Conservation (phyloP, 2,888 invertebrate species). For the Yponomeuta cagnagella region DNA sequence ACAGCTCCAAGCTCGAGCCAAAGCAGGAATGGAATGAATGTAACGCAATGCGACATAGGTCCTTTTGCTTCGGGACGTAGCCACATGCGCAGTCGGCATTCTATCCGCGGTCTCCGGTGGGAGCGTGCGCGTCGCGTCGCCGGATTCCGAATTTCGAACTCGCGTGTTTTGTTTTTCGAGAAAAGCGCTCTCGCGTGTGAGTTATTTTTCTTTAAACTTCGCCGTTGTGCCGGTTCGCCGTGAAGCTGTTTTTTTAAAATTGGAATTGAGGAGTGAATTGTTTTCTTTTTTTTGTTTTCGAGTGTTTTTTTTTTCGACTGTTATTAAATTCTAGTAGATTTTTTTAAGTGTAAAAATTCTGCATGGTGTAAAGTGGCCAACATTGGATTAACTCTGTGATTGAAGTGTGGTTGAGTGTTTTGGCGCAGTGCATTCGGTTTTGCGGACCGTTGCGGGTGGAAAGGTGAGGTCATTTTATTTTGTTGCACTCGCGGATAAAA, state of each 20-base stretch:
- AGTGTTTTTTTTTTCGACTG: neutral
- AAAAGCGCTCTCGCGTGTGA: conserved; percentile 18
- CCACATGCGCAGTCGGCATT: conserved; percentile 70
- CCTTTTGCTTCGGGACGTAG: conserved; percentile 44
- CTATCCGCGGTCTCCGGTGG: conserved; percentile 32
- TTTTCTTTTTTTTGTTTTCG: neutral
- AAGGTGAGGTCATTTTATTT: conserved; percentile 9
- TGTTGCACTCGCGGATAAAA: neutral
- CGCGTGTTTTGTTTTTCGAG: conserved; percentile 21
- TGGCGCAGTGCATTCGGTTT: conserved; percentile 10
- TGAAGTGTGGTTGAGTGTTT: conserved; percentile 3
- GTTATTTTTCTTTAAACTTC: neutral
- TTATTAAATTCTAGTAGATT: neutral
- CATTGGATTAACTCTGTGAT: neutral
- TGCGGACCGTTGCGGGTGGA: conserved; percentile 6
- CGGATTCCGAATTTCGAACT: conserved; percentile 19
- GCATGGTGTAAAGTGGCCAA: neutral
- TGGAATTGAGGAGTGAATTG: conserved; percentile 16
- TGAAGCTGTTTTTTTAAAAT: conserved; percentile 17
- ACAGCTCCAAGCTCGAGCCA: conserved; percentile 10
- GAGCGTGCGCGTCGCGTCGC: conserved; percentile 25
- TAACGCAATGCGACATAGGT: conserved; percentile 71
- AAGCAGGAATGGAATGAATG: conserved; percentile 27
- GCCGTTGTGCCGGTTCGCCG: neutral
- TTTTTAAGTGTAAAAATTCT: neutral